phyloP scores from a whole-genome alignment of 1,140 invertebrate species.

The Bombus huntii region DNA sequence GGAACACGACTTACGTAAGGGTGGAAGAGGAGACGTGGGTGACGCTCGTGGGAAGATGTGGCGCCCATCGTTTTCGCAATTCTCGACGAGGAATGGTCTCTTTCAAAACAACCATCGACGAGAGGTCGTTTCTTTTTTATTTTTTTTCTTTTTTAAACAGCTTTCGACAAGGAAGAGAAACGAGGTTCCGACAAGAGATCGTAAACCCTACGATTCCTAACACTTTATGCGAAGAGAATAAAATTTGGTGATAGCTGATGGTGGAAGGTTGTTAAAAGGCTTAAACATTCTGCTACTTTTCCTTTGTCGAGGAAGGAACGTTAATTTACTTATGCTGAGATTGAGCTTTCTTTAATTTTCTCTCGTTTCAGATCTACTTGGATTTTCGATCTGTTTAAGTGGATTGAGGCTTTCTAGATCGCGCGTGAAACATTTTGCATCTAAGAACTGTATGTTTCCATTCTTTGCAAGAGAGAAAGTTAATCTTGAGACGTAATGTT shows the following conservation, averaged over 20 bases:
- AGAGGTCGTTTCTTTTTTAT: not conserved
- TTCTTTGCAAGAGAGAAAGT: too few relatives aligned
- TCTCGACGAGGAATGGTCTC: not conserved
- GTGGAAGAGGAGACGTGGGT: slow-evolving; percentile 18
- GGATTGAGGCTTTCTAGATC: too few relatives aligned
- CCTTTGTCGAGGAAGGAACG: not conserved
- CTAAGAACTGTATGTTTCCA: too few relatives aligned
- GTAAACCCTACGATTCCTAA: not conserved
- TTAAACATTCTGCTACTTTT: not conserved
- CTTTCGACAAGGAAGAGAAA: not conserved
- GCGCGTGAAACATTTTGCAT: too few relatives aligned
- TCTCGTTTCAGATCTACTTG: not conserved
- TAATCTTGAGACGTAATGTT: too few relatives aligned
- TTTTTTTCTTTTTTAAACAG: not conserved
- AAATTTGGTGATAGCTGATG: too few relatives aligned
- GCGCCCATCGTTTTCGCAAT: slow-evolving; percentile 22
- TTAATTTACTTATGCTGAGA: not conserved
- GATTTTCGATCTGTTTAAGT: not conserved
- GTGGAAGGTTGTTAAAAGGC: not conserved
- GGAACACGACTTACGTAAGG: slow-evolving; percentile 51
- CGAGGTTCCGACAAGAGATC: not conserved
- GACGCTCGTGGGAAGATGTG: slow-evolving; percentile 33
- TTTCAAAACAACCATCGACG: not conserved
- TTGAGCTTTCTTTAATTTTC: not conserved
- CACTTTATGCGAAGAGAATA: not conserved